Evolutionary conservation across 1,140 invertebrate genomes (phyloP).

Genomic region (Polypedilum vanderplanki): DNA sequence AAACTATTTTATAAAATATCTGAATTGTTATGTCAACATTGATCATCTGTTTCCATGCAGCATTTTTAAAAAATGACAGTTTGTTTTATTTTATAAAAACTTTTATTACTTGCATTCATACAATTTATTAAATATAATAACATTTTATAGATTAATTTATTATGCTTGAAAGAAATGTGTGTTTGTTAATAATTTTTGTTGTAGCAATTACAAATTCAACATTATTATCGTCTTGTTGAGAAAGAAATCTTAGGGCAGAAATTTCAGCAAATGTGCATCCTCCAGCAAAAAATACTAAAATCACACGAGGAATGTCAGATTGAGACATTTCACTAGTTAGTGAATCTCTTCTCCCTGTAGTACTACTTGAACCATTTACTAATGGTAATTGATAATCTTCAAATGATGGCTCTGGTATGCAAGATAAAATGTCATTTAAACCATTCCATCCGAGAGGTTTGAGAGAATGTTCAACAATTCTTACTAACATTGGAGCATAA

Average conservation of each 20-base stretch:
- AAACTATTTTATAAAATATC: too few species aligned
- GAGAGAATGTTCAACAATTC: conserved; percentile 78
- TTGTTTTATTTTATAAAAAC: too few species aligned
- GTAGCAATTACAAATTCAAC: conserved; percentile 89
- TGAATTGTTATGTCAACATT: too few species aligned
- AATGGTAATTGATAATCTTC: conserved; percentile 52
- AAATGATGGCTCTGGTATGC: conserved; percentile 52
- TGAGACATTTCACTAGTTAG: conserved; percentile 58
- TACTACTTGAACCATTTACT: conserved; percentile 35
- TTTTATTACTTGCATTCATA: too few species aligned
- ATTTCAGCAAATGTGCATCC: conserved; percentile 96
- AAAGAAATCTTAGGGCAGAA: conserved; percentile 83
- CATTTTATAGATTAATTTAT: neutral
- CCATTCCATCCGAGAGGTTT: conserved; percentile 57
- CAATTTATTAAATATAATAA: too few species aligned
- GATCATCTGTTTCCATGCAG: neutral
- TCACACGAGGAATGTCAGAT: conserved; percentile 63
- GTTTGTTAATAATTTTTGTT: conserved; percentile 89
- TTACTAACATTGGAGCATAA: conserved; percentile 88
- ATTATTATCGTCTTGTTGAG: conserved; percentile 85
- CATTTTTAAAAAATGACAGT: too few species aligned
- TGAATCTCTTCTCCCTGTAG: conserved; percentile 48
- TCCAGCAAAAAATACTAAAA: conserved; percentile 92
- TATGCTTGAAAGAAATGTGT: conserved; percentile 58
- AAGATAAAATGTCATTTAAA: conserved; percentile 53